Conservation (phyloP, 2,113 vertebrate species). For the Reinhardtius hippoglossoides region DNA sequence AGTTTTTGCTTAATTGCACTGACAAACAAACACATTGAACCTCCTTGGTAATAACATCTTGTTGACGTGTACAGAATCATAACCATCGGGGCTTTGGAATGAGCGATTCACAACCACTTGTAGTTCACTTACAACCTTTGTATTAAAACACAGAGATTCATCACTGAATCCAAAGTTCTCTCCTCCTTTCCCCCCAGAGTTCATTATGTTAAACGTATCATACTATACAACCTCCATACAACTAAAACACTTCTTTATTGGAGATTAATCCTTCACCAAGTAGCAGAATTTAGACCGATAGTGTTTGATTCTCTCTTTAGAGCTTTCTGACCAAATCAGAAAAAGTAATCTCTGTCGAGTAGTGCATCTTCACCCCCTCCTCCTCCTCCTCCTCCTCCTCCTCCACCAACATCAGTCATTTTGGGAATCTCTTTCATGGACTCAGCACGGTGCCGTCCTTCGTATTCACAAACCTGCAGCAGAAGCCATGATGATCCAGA, state of each 20-base stretch:
- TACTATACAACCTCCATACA: background rate
- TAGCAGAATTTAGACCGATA: conserved; percentile 26
- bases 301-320: conserved; percentile 24
- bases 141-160: conserved; percentile 4
- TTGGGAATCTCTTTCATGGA: background rate
- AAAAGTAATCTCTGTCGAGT: background rate
- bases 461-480: background rate
- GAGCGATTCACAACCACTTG: background rate
- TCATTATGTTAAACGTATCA: conserved; percentile 12
- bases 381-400: too few species aligned
- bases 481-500: background rate
- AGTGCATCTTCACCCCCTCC: background rate
- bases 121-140: background rate
- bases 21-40: too few species aligned
- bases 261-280: conserved; percentile 48
- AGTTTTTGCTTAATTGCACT: too few species aligned
- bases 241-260: conserved; percentile 7
- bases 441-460: conserved; percentile 1
- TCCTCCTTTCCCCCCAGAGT: conserved; percentile 18
- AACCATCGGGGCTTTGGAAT: background rate
- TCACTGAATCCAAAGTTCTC: conserved; percentile 26
- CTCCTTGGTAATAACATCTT: too few species aligned
- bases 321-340: background rate
- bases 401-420: too few species aligned
- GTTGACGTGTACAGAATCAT: background rate